phyloP scores from a whole-genome alignment of 2,888 invertebrate genomes.

The Muschampia plurimacula region DNA sequence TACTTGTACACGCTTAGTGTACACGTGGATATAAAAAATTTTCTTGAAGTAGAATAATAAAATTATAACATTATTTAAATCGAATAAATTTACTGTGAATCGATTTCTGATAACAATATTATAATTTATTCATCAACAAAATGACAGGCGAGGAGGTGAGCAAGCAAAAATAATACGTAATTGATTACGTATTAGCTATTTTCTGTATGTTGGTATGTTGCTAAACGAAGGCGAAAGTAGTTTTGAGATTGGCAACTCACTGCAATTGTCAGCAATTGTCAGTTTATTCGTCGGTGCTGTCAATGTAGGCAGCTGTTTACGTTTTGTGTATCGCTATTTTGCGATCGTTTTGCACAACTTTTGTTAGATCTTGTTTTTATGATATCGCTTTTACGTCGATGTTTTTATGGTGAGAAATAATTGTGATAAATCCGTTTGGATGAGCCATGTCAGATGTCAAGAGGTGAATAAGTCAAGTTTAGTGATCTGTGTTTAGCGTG shows the following conservation, averaged over 20 bases:
- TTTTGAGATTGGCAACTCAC: slow-evolving; percentile 68
- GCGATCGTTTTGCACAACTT: slow-evolving; percentile 82
- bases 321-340: slow-evolving; percentile 84
- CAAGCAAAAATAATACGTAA: slow-evolving; percentile 11
- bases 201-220: slow-evolving; percentile 53
- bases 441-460: slow-evolving; percentile 83
- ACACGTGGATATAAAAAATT: too few species aligned
- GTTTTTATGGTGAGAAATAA: slow-evolving; percentile 68
- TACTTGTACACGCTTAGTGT: too few species aligned
- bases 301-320: slow-evolving; percentile 84
- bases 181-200: slow-evolving; percentile 43
- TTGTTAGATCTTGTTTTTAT: slow-evolving; percentile 80
- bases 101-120: background rate
- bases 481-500: slow-evolving; percentile 81
- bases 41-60: too few species aligned
- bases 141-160: background rate
- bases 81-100: background rate
- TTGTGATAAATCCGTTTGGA: slow-evolving; percentile 63
- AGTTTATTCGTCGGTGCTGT: slow-evolving; percentile 80
- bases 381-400: slow-evolving; percentile 69
- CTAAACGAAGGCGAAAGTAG: slow-evolving; percentile 67
- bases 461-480: slow-evolving; percentile 80
- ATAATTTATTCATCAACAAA: background rate
- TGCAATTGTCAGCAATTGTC: slow-evolving; percentile 57
- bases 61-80: background rate